Evolutionary conservation across 2,888 invertebrate species (phyloP).

Genomic region (Geotrupes spiniger): DNA sequence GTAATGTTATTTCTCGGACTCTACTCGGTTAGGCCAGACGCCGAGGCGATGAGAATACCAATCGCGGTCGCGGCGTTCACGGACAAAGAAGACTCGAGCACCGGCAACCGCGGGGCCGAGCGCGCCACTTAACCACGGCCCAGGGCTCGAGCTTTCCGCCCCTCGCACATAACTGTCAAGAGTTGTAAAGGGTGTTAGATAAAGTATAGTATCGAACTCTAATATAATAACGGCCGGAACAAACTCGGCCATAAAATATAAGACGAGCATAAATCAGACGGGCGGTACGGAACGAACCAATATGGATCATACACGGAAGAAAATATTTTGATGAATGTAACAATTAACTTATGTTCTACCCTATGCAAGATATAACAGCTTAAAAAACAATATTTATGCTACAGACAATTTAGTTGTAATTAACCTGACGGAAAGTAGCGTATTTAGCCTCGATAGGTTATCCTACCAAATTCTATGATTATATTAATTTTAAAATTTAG

Average conservation of each 20-base stretch:
- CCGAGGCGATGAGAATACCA: conserved; percentile 11
- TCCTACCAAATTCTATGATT: too few relatives aligned
- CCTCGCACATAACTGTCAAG: conserved; percentile 42
- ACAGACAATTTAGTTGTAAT: too few relatives aligned
- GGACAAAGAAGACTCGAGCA: conserved; percentile 6
- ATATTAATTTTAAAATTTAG: too few relatives aligned
- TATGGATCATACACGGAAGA: conserved; percentile 14
- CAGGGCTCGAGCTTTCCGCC: conserved; percentile 38
- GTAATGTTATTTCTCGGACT: conserved; percentile 43
- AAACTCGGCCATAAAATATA: conserved; percentile 66
- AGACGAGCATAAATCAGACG: conserved; percentile 62
- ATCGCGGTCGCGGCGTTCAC: neutral
- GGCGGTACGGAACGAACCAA: conserved; percentile 7
- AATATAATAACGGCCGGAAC: conserved; percentile 67
- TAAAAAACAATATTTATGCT: too few relatives aligned
- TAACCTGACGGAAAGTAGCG: too few relatives aligned
- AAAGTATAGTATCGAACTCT: conserved; percentile 57
- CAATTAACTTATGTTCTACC: too few relatives aligned
- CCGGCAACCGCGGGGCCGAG: conserved; percentile 15
- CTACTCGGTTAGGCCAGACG: conserved; percentile 34
- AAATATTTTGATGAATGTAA: neutral
- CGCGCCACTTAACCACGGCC: conserved; percentile 44
- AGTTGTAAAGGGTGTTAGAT: conserved; percentile 43
- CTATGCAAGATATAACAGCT: too few relatives aligned
- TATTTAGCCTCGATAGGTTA: too few relatives aligned